These are phyloP conservation scores for Vireo altiloquus DNA, from an alignment of 2,113 vertebrate genomes.

Conservation along the genomic window DNA sequence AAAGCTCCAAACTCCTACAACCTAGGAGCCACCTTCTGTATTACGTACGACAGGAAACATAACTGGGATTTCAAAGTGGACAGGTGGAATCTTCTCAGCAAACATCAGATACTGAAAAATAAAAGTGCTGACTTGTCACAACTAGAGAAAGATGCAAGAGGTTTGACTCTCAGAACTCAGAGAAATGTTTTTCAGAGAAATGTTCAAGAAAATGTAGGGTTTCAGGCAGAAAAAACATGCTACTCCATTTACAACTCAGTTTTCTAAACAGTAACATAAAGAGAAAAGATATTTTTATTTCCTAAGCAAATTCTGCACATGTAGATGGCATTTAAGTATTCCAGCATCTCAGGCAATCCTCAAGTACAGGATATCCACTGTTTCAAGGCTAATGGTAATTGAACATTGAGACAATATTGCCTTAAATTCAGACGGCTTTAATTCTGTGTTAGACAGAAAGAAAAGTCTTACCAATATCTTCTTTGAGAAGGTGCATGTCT, in stretches of 20 bases:
- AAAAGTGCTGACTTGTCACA: not conserved
- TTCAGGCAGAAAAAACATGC: not conserved
- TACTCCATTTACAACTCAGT: not conserved
- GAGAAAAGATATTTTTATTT: not conserved
- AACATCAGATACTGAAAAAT: not conserved
- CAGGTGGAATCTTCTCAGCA: not conserved
- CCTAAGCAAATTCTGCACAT: not conserved
- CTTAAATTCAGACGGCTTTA: not conserved
- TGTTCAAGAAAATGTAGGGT: not conserved
- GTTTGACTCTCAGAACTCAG: not conserved
- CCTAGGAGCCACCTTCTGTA: not conserved
- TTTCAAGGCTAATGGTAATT: not conserved
- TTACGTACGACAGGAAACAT: not conserved
- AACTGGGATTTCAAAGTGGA: not conserved
- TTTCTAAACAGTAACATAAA: not conserved
- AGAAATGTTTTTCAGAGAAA: not conserved
- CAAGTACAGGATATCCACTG: not conserved
- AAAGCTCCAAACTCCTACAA: not conserved
- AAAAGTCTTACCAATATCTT: constrained; percentile 63
- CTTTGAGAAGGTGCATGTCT: constrained; percentile 54
- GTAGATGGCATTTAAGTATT: not conserved
- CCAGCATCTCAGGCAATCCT: not conserved
- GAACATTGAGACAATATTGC: not conserved
- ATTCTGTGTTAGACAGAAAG: constrained; percentile 34
- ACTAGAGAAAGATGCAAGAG: not conserved